Evolutionary conservation across 2,888 invertebrate species (phyloP), one percentile per base, ranked within the genome.

Genomic region (Theristus sp.): DNA sequence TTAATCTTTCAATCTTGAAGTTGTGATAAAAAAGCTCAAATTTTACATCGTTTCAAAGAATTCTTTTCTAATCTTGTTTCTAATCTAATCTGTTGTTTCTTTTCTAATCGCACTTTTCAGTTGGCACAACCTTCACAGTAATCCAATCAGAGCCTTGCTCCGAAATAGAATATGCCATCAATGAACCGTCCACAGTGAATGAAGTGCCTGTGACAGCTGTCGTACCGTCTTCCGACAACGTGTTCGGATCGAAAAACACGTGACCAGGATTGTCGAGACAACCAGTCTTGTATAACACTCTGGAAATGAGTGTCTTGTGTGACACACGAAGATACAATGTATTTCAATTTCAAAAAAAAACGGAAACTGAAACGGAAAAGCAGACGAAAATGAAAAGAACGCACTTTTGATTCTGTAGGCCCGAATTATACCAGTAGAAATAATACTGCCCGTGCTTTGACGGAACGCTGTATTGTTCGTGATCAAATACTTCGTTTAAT

Each of bases 371-470:
- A n/a, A n/a, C n/a, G n/a, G n/a, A n/a, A n/a, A n/a, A 26, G 71
- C 65, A 63, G n/a, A n/a, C n/a, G n/a, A n/a, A n/a, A n/a, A n/a
- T n/a, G n/a, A n/a, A 28, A 58, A 67, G n/a, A n/a, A n/a, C n/a
- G n/a, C n/a, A 88, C 88, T 84, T 86, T 76, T 98, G 96, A 77
- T 98, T 94, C 78, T 98, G 96, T 61, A 98, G 80, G 1, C 96
- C 96, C 46, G 87, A 84, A 74, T 98, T 98, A 79, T 85, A 84
- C 69, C 83, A 86, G 77, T 87, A 91, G 77, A 87, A 96, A 76
- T 91, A 98, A 72, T 82, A 81, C 65, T 83, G 79, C 1, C 93
- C 94, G 69, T 85, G 82, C 67, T 82, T 82, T 70, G 81, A 82
- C 0, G 93, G 93, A 67, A 87, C 86, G 1, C 87, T 85, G 76